Base-by-base conservation (phyloP, 2,888 invertebrate species). In the Dryobota labecula region DNA sequence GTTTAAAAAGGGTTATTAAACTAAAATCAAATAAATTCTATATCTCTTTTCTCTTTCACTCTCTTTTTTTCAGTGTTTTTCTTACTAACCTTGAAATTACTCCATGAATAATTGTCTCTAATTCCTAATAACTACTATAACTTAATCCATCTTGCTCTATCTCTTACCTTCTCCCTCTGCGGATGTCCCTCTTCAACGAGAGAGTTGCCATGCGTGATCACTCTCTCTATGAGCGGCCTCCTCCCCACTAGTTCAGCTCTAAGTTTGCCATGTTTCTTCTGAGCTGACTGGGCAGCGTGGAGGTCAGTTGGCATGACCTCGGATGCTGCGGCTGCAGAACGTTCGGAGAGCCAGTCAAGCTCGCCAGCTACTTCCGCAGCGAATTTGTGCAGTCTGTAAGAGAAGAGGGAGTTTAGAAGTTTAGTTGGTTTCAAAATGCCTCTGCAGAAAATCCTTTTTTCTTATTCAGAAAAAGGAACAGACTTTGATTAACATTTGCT, bases 321-420 rank as follows among this genome's bases (percentile, higher is more conserved):
- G 0, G 98, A 98, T 0, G 97, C 96, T 0, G 98, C 99, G 0
- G 98, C 97, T 0, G 98, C 98, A 82, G 97, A 92, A 76, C 99
- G 98, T 92, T 99, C 99, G 51, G 97, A 97, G 81, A 99, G 98
- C 99, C 99, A 99, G 90, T 98, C 99, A 86, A 99, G 96, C 91
- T 99, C 99, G 1, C 98, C 98, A 61, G 98, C 98, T 60, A 99
- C 97, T 89, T 99, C 99, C 87, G 99, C 99, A 3, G 98, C 98
- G 92, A 99, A 99, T 91, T 99, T 99, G 94, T 99, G 99, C 90
- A 98, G 97, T 83, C 96, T 96, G 87, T 0, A 54, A 33, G 6
- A 27, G 2, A 33, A n/a, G 1, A 2, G 13, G 5, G 5, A 5
- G 49, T n/a, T 45, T 0, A 20, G 45, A 45, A 45, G 5, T 36